These are phyloP conservation scores for Apostichopus japonicus DNA, from an alignment of 35 echinoderm and acorn worm species.

Conservation along the genomic window DNA sequence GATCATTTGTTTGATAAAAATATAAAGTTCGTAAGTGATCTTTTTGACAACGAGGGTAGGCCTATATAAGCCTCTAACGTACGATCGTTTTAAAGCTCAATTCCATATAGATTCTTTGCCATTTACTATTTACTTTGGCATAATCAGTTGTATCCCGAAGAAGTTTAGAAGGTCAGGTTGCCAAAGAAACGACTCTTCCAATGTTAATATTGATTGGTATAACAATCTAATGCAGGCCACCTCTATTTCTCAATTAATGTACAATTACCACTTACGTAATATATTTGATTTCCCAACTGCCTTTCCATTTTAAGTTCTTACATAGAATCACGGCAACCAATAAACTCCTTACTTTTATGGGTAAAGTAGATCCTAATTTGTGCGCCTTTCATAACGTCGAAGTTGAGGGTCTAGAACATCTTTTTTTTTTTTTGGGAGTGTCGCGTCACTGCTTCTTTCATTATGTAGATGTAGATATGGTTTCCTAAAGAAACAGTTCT, in stretches of 20 bases:
- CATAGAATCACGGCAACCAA: too few species aligned
- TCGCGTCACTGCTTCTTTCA: too few species aligned
- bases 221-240: neutral
- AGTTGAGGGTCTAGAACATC: too few species aligned
- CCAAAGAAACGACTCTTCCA: neutral
- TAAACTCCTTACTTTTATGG: too few species aligned
- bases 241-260: neutral
- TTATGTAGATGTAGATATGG: too few species aligned
- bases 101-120: constrained; percentile 8
- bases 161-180: neutral
- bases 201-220: neutral
- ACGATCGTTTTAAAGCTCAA: neutral
- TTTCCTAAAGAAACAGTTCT: too few species aligned
- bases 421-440: too few species aligned
- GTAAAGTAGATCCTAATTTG: too few species aligned
- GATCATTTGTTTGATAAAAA: too few species aligned
- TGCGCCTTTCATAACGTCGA: too few species aligned
- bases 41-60: neutral
- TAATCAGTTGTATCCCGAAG: neutral
- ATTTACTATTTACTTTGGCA: neutral
- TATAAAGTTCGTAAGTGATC: too few species aligned
- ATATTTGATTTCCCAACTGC: neutral
- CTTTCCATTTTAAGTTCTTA: too few species aligned
- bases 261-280: neutral
- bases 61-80: neutral